Evolutionary conservation across 2,797 vertebrate species (phyloP).

Genomic region (Xenopus petersii): DNA sequence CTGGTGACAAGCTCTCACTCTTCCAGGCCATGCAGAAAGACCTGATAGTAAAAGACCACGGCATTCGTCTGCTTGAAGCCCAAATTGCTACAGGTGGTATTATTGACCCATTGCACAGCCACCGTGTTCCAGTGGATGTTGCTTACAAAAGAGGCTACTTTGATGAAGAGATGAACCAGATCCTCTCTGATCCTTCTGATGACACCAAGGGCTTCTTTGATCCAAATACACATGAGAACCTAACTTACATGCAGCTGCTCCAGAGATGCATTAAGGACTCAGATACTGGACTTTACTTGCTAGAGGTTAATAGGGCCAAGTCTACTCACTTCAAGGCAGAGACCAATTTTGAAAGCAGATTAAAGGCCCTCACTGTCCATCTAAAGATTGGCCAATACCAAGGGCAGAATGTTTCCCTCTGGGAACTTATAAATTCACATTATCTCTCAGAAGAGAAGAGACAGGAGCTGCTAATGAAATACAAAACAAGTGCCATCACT

Average conservation of each 20-base stretch:
- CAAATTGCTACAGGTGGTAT: slow-evolving; percentile 57
- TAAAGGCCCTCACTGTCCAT: slow-evolving; percentile 46
- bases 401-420: slow-evolving; percentile 68
- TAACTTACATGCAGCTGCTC: slow-evolving; percentile 61
- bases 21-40: slow-evolving; percentile 70
- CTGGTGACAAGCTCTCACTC: slow-evolving; percentile 71
- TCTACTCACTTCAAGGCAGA: slow-evolving; percentile 51
- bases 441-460: slow-evolving; percentile 70
- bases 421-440: slow-evolving; percentile 82
- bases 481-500: slow-evolving; percentile 45
- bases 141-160: slow-evolving; percentile 56
- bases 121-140: slow-evolving; percentile 53
- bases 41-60: slow-evolving; percentile 72
- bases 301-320: slow-evolving; percentile 56
- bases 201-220: slow-evolving; percentile 63
- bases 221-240: slow-evolving; percentile 59
- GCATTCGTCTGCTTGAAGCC: slow-evolving; percentile 74
- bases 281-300: slow-evolving; percentile 59
- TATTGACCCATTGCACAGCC: slow-evolving; percentile 54
- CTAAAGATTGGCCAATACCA: slow-evolving; percentile 61
- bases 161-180: slow-evolving; percentile 52
- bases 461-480: slow-evolving; percentile 69
- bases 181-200: slow-evolving; percentile 51
- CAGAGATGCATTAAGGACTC: slow-evolving; percentile 58
- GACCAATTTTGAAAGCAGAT: slow-evolving; percentile 42